Conservation (phyloP, 2,888 invertebrate genomes). For the Hedychridium roseum region DNA sequence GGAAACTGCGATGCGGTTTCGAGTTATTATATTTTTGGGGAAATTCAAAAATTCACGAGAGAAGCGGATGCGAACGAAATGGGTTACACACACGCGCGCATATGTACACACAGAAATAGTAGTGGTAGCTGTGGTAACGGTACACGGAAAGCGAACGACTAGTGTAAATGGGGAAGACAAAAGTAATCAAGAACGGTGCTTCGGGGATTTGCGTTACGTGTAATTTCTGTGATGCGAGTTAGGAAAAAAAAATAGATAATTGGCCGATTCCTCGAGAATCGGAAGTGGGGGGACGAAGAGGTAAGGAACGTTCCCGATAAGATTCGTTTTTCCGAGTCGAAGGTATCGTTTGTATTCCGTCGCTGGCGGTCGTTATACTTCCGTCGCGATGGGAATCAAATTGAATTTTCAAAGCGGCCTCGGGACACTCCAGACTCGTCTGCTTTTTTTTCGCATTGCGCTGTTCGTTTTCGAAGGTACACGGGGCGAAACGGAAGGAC, state of each 20-base stretch:
- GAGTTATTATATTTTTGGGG: no score
- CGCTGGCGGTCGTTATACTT: conserved; percentile 16
- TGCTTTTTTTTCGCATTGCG: not conserved
- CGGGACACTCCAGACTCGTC: conserved; percentile 8
- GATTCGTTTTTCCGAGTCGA: not conserved
- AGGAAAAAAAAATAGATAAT: conserved; percentile 19
- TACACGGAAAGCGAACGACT: conserved; percentile 22
- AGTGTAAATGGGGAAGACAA: conserved; percentile 32
- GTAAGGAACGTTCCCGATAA: conserved; percentile 7
- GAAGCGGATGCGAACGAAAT: conserved; percentile 37
- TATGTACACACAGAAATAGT: no score
- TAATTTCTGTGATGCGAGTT: conserved; percentile 31
- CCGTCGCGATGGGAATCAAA: conserved; percentile 26
- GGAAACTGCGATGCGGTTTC: no score
- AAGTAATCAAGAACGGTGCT: conserved; percentile 41
- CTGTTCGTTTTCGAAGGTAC: conserved; percentile 13
- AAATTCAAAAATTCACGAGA: conserved; percentile 26
- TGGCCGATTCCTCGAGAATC: no score
- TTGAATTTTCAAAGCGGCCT: conserved; percentile 22
- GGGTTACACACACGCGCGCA: conserved; percentile 24
- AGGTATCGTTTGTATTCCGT: not conserved
- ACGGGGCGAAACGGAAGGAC: not conserved
- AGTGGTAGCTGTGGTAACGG: no score
- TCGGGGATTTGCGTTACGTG: conserved; percentile 39
- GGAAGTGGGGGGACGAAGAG: conserved; percentile 3